Evolutionary conservation across 2,888 invertebrate genomes (phyloP).

Genomic region (Oscheius sp.): DNA sequence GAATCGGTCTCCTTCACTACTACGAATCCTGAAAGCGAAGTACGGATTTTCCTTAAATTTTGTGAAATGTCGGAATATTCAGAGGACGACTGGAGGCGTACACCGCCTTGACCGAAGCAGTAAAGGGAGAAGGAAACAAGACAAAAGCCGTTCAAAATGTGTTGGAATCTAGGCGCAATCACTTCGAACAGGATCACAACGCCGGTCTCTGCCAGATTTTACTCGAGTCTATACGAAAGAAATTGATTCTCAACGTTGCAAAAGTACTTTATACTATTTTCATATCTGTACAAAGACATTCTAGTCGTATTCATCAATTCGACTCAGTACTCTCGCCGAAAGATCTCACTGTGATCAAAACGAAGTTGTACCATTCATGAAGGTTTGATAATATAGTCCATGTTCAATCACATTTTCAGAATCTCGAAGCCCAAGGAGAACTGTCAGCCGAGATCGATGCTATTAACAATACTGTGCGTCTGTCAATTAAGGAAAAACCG

Average conservation of each 20-base stretch:
- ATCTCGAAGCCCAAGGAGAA: conserved; percentile 19
- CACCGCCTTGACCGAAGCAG: neutral
- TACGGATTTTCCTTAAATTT: neutral
- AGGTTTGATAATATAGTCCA: neutral
- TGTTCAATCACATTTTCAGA: neutral
- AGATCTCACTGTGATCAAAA: conserved; percentile 24
- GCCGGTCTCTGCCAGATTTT: conserved; percentile 41
- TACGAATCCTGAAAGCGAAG: conserved; percentile 34
- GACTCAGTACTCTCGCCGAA: conserved; percentile 11
- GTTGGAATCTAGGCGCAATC: neutral
- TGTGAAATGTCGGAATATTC: neutral
- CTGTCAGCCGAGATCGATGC: neutral
- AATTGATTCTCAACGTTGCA: conserved; percentile 43
- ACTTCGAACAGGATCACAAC: conserved; percentile 46
- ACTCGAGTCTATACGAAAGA: conserved; percentile 41
- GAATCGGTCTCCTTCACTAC: conserved; percentile 15
- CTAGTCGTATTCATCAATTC: conserved; percentile 34
- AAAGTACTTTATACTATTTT: conserved; percentile 30
- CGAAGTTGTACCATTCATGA: conserved; percentile 6
- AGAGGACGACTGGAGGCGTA: conserved; percentile 17
- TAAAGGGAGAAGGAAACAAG: neutral
- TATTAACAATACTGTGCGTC: neutral
- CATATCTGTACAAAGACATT: neutral
- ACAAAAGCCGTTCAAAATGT: conserved; percentile 16
- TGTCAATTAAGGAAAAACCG: neutral